Evolutionary conservation across 2,797 vertebrate species (phyloP).

Genomic region (Mormyrus hasselquistii): DNA sequence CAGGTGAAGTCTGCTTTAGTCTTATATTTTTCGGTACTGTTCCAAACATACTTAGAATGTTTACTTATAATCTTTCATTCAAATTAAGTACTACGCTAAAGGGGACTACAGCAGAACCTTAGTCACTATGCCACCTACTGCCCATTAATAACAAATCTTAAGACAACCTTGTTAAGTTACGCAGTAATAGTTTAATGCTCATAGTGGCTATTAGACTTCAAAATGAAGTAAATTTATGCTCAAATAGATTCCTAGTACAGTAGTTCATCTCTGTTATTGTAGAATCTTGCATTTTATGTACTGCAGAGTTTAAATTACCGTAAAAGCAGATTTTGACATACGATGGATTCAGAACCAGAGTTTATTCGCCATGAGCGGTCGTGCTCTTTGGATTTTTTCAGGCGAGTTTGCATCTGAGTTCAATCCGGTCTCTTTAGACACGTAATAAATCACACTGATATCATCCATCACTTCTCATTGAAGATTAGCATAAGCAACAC

Average conservation of each 20-base stretch:
- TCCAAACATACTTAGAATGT: neutral
- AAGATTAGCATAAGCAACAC: neutral
- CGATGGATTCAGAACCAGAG: neutral
- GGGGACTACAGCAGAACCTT: neutral
- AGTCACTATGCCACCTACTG: neutral
- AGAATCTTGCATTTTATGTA: neutral
- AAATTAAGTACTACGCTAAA: neutral
- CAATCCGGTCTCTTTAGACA: neutral
- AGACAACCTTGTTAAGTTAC: neutral
- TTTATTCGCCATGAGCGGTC: neutral
- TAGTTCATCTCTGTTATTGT: neutral
- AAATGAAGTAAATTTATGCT: neutral
- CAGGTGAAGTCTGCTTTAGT: neutral
- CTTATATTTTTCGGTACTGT: neutral
- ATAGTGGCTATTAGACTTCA: neutral
- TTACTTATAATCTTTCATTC: neutral
- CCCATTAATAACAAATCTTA: neutral
- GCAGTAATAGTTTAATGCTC: neutral
- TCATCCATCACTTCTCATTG: neutral
- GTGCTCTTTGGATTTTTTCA: neutral
- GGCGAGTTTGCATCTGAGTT: neutral
- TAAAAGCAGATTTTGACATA: neutral
- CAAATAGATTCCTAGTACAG: neutral
- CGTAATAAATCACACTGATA: neutral
- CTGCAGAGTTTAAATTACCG: neutral